A percentile compares a stretch with the other conserved stretches of the same genome.
Evolutionary conservation across 2,888 invertebrate species (phyloP).

Genomic region (Pristionchus arcanus): DNA sequence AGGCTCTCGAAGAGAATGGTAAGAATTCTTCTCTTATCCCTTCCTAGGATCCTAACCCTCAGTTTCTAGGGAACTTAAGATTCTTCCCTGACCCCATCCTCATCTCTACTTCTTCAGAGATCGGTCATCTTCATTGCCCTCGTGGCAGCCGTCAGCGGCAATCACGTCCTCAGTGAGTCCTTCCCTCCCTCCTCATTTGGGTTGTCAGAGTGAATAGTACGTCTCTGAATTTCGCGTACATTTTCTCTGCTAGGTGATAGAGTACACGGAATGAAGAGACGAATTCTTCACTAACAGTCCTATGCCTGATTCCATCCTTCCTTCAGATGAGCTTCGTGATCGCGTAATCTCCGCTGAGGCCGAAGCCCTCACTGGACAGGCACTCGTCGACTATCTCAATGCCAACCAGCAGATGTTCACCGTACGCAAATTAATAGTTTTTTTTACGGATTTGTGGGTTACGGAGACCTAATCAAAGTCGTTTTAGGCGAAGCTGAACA

Average conservation of each 20-base stretch:
- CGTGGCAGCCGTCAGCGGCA: conserved; percentile 20
- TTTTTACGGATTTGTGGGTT: not conserved
- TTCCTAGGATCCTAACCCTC: not conserved
- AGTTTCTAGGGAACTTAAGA: not conserved
- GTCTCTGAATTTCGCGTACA: too few relatives aligned
- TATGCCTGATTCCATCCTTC: not conserved
- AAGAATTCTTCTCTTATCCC: not conserved
- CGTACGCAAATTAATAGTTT: not conserved
- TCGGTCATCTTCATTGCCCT: conserved; percentile 22
- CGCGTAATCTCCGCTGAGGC: conserved; percentile 34
- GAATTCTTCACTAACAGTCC: too few relatives aligned
- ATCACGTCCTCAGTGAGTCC: conserved; percentile 41
- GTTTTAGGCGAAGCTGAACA: conserved; percentile 59
- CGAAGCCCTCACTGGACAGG: conserved; percentile 62
- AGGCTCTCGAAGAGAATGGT: conserved; percentile 8
- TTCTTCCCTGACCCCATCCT: not conserved
- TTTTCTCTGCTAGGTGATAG: too few relatives aligned
- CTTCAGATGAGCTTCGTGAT: conserved; percentile 10
- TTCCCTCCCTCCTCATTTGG: not conserved
- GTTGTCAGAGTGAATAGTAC: not conserved
- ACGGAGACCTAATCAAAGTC: too few relatives aligned
- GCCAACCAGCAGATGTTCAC: conserved; percentile 62
- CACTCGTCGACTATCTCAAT: conserved; percentile 68
- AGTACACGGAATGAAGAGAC: too few relatives aligned
- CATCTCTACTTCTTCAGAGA: not conserved